Conservation (phyloP, 2,888 invertebrate species). For the Drosophila borborema region DNA sequence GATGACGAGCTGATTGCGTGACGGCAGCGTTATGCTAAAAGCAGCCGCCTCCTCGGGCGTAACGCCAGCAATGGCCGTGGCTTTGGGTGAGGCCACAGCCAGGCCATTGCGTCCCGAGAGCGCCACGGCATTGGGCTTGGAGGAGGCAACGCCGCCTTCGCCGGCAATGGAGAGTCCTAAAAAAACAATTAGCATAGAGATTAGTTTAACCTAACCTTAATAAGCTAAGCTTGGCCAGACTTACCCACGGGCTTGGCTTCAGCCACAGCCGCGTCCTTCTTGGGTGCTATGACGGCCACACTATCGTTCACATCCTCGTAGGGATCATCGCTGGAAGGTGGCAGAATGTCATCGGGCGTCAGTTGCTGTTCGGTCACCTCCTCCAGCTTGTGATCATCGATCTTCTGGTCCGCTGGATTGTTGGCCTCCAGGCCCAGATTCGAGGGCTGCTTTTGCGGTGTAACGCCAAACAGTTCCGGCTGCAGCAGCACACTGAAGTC, state of each 20-base stretch:
- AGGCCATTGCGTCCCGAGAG: slow-evolving; percentile 89
- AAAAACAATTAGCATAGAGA: not conserved
- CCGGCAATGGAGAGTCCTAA: slow-evolving; percentile 88
- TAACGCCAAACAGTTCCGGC: slow-evolving; percentile 74
- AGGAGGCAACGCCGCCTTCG: slow-evolving; percentile 89
- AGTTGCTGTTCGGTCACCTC: slow-evolving; percentile 79
- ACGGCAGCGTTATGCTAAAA: slow-evolving; percentile 82
- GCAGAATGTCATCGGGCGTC: slow-evolving; percentile 81
- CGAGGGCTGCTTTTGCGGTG: slow-evolving; percentile 65
- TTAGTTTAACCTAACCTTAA: not conserved
- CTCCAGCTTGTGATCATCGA: slow-evolving; percentile 72
- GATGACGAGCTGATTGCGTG: slow-evolving; percentile 81
- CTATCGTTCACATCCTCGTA: slow-evolving; percentile 84
- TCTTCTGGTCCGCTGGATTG: slow-evolving; percentile 67
- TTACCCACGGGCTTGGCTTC: slow-evolving; percentile 91
- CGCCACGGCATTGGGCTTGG: slow-evolving; percentile 90
- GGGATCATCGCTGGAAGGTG: slow-evolving; percentile 77
- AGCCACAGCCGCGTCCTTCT: slow-evolving; percentile 88
- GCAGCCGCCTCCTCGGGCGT: slow-evolving; percentile 84
- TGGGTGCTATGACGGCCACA: slow-evolving; percentile 86
- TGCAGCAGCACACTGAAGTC: slow-evolving; percentile 86
- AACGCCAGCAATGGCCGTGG: slow-evolving; percentile 91
- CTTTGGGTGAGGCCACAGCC: slow-evolving; percentile 90
- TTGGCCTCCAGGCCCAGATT: slow-evolving; percentile 65
- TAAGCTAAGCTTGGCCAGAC: slow-evolving; percentile 44